phyloP scores from a whole-genome alignment of 2,113 vertebrate species.

The Platichthys stellatus region DNA sequence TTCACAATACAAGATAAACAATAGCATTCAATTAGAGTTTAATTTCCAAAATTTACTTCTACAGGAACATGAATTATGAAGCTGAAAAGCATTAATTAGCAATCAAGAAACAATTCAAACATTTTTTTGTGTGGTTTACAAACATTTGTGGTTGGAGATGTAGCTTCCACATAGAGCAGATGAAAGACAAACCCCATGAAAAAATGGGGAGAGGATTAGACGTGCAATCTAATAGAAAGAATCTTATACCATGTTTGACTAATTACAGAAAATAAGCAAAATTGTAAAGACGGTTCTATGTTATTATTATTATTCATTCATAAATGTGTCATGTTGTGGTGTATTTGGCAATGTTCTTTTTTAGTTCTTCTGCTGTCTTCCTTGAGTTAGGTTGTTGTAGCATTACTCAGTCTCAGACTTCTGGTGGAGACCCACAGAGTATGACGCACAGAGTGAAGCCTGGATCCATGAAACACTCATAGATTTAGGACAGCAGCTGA shows the following conservation, averaged over 20 bases:
- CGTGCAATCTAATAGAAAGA: not conserved
- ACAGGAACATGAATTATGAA: not conserved
- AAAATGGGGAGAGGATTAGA: no score
- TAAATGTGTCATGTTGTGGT: no score
- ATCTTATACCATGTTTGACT: not conserved
- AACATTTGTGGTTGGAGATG: not conserved
- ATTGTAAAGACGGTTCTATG: not conserved
- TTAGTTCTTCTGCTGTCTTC: no score
- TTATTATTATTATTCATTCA: not conserved
- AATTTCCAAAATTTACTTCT: not conserved
- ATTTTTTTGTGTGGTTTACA: not conserved
- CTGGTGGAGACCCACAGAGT: no score
- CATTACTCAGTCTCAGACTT: no score
- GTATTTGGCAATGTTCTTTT: no score
- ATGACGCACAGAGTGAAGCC: no score
- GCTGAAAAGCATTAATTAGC: not conserved
- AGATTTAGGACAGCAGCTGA: no score
- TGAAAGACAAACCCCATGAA: not conserved
- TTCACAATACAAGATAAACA: not conserved
- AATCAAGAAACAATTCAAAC: not conserved
- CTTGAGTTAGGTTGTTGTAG: no score
- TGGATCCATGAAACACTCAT: no score
- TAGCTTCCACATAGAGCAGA: not conserved
- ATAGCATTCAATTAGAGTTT: not conserved
- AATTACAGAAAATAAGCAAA: not conserved